phyloP scores from a whole-genome alignment of 1,140 invertebrate genomes.

The Bicyclus anynana region DNA sequence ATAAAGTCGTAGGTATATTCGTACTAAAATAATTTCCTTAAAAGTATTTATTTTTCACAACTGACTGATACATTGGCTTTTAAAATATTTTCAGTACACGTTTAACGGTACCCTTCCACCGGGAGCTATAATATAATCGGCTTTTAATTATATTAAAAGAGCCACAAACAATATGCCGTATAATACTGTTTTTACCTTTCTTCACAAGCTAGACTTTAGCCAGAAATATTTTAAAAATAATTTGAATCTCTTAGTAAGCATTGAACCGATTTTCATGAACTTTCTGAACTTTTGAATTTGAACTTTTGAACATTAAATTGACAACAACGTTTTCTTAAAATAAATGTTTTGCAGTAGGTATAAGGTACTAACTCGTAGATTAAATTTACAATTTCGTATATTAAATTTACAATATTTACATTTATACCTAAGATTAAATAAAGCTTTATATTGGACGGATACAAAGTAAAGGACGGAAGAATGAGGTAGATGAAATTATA shows the following conservation, averaged over 20 bases:
- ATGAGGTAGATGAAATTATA: conserved; percentile 47
- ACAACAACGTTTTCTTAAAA: too few relatives aligned
- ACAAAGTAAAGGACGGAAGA: conserved; percentile 26
- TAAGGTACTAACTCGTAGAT: too few relatives aligned
- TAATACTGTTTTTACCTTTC: background rate
- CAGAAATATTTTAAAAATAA: background rate
- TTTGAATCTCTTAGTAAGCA: too few relatives aligned
- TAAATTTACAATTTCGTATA: too few relatives aligned
- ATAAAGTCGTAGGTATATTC: background rate
- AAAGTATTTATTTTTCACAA: conserved; percentile 33
- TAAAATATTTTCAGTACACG: background rate
- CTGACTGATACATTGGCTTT: conserved; percentile 45
- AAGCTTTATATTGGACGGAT: conserved; percentile 53
- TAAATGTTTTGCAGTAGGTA: too few relatives aligned
- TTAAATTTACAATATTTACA: conserved; percentile 42
- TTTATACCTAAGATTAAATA: conserved; percentile 47
- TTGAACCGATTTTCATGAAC: too few relatives aligned
- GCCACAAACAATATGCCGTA: background rate
- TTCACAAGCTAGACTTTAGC: background rate
- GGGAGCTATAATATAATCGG: conserved; percentile 29
- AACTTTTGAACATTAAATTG: too few relatives aligned
- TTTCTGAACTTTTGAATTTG: too few relatives aligned
- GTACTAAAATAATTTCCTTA: conserved; percentile 30
- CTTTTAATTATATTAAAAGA: background rate
- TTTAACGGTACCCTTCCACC: conserved; percentile 27